Percentiles rank a stretch among this genome's conserved stretches.
phyloP scores from a whole-genome alignment of 2,113 vertebrate genomes.

The Archilochus colubris region DNA sequence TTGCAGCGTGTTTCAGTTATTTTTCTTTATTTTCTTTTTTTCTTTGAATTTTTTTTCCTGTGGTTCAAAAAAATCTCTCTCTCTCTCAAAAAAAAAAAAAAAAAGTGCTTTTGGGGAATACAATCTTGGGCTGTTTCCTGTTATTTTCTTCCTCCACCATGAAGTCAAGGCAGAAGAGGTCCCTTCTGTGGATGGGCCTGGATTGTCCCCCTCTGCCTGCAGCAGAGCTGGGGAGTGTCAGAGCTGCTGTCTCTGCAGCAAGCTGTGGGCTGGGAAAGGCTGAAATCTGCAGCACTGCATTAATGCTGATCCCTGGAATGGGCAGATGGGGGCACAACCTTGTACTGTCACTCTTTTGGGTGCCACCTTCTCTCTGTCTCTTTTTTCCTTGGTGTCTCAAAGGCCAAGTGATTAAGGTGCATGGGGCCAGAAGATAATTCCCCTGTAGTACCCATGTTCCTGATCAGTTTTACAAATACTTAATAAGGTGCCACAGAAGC shows the following conservation, averaged over 20 bases:
- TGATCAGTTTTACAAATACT: slow-evolving; percentile 14
- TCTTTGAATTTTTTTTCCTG: neutral
- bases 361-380: neutral
- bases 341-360: neutral
- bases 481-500: neutral
- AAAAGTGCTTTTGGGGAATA: neutral
- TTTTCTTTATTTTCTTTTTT: neutral
- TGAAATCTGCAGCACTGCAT: neutral
- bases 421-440: neutral
- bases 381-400: neutral
- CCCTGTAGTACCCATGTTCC: neutral
- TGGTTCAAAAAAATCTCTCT: neutral
- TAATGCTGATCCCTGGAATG: neutral
- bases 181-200: neutral
- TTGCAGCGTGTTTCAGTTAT: neutral
- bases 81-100: neutral
- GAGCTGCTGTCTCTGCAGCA: neutral
- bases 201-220: rapidly evolving
- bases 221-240: rapidly evolving
- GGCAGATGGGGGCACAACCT: neutral
- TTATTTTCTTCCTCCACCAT: neutral
- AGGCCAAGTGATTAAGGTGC: neutral
- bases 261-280: neutral
- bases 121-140: rapidly evolving
- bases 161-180: neutral